phyloP scores from a whole-genome alignment of 30 jellyfish, hydroid and myxozoan species.

The Hydra vulgaris region DNA sequence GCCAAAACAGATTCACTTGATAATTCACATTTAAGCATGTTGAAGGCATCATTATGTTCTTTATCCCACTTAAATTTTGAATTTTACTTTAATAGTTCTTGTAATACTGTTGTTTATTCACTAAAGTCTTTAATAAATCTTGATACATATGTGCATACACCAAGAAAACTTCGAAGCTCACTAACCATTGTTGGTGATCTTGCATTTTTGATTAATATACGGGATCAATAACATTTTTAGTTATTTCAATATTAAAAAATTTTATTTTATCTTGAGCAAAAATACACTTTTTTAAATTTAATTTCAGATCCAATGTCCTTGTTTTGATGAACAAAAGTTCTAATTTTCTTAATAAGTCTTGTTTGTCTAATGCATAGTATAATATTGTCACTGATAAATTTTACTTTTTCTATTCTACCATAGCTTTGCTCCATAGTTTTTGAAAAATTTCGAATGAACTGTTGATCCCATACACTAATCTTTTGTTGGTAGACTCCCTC shows the following conservation, averaged over 20 bases:
- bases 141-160: slow-evolving; percentile 23
- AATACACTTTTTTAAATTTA: too few species aligned
- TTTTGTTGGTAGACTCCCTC: too few species aligned
- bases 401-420: slow-evolving; percentile 21
- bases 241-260: neutral
- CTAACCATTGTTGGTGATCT: slow-evolving; percentile 14
- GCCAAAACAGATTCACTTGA: neutral
- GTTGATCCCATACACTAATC: slow-evolving; percentile 19
- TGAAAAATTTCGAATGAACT: slow-evolving; percentile 23
- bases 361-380: slow-evolving; percentile 6
- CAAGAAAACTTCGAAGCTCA: slow-evolving; percentile 16
- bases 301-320: too few species aligned
- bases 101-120: slow-evolving; percentile 17
- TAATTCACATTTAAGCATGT: neutral
- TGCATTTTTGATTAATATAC: slow-evolving; percentile 17
- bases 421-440: slow-evolving; percentile 4
- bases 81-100: slow-evolving; percentile 7
- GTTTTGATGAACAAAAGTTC: too few species aligned
- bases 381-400: slow-evolving; percentile 13
- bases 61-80: slow-evolving; percentile 1
- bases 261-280: slow-evolving; percentile 18
- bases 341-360: neutral
- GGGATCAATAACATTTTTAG: slow-evolving; percentile 5
- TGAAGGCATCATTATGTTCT: too few species aligned
- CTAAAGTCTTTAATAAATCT: slow-evolving; percentile 2